Base-by-base conservation (phyloP, 2,797 vertebrate species). In the Urosaurus nigricauda region DNA sequence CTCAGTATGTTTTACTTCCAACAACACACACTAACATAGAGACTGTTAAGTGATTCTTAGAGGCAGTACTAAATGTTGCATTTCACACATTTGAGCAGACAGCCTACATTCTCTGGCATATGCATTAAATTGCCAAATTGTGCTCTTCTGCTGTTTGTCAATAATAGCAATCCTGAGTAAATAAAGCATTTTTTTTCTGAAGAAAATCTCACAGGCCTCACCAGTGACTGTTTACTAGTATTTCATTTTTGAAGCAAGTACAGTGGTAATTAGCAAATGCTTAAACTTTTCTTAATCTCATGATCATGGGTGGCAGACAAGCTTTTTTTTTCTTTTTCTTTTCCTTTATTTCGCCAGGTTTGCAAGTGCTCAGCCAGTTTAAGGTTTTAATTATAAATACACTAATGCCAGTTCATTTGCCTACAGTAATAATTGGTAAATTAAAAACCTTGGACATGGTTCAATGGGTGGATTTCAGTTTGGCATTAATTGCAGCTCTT, bases 211-310 rank as follows among this genome's bases (percentile, higher is more conserved):
- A 82, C 47, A 26, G 40, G 12, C 75, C 47, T 83, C 29, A 63
- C 79, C 26, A 35, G 40, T 82, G 71, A 51, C 21, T 40, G 51
- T 89, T 91, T 77, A 91, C 71, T 93, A 58, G 78, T 95, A 60
- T 91, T 70, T 94, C 92, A 91, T 80, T 94, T 95, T 92, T 91
- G 93, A 93, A 91, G 83, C 4, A 93, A 93, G 89, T 92, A 35
- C 92, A 73, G 0, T 83, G 85, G 88, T 94, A 96, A 96, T 96
- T 95, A 96, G 93, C 93, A 92, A 95, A 93, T 91, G 92, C 93
- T 94, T 94, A 95, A 96, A 95, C 93, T 94, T 92, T 95, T 94
- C 70, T 91, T 95, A 96, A 95, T 95, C 95, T 95, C 94, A 93
- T 93, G 94, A 96, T 95, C 95, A 94, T 92, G 95, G 95, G 89